These are phyloP conservation scores for Hypselothyrea guttata DNA, from an alignment of 2,888 invertebrate genomes.

Conservation along the genomic window DNA sequence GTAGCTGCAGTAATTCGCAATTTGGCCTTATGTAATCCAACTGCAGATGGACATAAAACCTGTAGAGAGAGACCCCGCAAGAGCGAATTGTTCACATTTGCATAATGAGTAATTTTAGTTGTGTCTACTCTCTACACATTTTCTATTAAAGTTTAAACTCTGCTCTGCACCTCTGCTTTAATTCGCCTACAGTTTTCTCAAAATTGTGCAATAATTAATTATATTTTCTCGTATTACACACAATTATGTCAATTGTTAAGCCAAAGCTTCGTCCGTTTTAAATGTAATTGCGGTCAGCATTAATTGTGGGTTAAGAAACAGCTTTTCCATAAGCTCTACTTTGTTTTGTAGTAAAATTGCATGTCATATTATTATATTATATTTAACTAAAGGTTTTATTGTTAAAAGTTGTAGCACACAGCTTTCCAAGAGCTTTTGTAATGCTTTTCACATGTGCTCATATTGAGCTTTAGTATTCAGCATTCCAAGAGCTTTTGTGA, in stretches of 20 bases:
- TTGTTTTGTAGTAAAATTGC: not conserved
- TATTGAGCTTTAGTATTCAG: no score
- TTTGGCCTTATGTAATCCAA: conserved; percentile 69
- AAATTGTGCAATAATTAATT: conserved; percentile 32
- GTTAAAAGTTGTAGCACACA: no score
- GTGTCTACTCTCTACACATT: conserved; percentile 15
- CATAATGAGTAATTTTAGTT: conserved; percentile 66
- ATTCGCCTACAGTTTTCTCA: conserved; percentile 13
- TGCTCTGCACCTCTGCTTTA: conserved; percentile 44
- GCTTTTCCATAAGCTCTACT: not conserved
- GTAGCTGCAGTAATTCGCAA: conserved; percentile 61
- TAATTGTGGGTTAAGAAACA: no score
- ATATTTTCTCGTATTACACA: not conserved
- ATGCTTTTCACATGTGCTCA: no score
- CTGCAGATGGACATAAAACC: conserved; percentile 60
- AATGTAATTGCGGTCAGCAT: no score
- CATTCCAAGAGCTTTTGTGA: not conserved
- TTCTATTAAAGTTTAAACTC: conserved; percentile 25
- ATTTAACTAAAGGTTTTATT: no score
- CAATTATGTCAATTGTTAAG: not conserved
- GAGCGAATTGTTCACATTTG: conserved; percentile 66
- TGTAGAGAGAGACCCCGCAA: conserved; percentile 12
- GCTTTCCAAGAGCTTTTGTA: no score
- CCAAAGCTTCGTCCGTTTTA: not conserved
- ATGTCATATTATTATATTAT: not conserved